Evolutionary conservation across 2,888 invertebrate species (phyloP).

Genomic region (Drosophila algonquin): DNA sequence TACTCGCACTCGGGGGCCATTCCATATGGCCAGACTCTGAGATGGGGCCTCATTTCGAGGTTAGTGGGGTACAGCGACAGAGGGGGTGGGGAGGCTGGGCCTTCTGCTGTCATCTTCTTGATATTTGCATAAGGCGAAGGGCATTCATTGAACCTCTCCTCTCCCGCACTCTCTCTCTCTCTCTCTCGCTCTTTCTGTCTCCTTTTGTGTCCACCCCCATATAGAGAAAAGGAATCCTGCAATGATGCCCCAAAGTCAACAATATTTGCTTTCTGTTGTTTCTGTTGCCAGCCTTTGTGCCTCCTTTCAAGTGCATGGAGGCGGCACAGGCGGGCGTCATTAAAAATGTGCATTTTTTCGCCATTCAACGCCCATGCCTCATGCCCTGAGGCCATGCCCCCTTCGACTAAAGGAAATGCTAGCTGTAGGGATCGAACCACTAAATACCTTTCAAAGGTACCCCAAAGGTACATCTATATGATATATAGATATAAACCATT

Average conservation of each 20-base stretch:
- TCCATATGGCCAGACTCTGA: conserved; percentile 50
- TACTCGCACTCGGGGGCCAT: not conserved
- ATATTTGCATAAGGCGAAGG: conserved; percentile 77
- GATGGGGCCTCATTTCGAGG: conserved; percentile 59
- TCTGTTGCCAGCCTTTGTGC: conserved; percentile 26
- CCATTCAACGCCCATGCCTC: conserved; percentile 47
- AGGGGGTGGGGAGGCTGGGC: not conserved
- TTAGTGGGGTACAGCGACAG: conserved; percentile 56
- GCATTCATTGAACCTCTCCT: conserved; percentile 37
- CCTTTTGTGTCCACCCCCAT: conserved; percentile 18
- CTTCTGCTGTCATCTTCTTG: conserved; percentile 46
- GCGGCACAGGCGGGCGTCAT: conserved; percentile 58
- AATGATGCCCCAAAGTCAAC: conserved; percentile 62
- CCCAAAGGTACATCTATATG: too few relatives aligned
- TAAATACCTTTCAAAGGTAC: too few relatives aligned
- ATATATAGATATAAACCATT: too few relatives aligned
- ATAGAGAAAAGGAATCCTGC: conserved; percentile 46
- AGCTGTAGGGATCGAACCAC: too few relatives aligned
- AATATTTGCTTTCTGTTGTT: conserved; percentile 49
- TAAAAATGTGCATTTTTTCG: conserved; percentile 72
- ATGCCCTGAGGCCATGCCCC: not conserved
- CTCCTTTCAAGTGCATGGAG: conserved; percentile 61
- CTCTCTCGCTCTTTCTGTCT: not conserved
- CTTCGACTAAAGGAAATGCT: too few relatives aligned
- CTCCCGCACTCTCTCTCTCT: not conserved